Evolutionary conservation across 2,888 invertebrate species (phyloP).

Genomic region (Artemia sinica): DNA sequence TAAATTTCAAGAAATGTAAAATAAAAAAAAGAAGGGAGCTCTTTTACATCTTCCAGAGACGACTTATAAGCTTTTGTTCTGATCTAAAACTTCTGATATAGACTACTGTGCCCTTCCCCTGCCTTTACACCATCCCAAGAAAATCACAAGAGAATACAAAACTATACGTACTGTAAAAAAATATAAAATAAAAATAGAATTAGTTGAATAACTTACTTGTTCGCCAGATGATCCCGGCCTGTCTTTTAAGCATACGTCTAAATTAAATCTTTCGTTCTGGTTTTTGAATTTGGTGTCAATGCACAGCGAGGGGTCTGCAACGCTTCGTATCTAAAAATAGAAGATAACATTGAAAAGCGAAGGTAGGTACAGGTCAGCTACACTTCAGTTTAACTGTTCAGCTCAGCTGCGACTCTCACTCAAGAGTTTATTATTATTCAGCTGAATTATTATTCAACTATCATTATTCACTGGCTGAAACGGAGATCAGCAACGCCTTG

Average conservation of each 20-base stretch:
- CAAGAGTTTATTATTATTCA: too few species aligned
- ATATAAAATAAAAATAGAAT: too few species aligned
- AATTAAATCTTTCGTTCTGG: conserved; percentile 34
- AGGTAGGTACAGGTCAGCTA: too few species aligned
- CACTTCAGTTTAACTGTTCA: too few species aligned
- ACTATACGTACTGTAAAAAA: too few species aligned
- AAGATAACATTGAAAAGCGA: conserved; percentile 12
- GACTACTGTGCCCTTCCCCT: background rate
- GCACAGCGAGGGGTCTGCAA: conserved; percentile 45
- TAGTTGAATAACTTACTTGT: conserved; percentile 34
- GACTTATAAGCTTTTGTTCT: conserved; percentile 12
- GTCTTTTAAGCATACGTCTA: conserved; percentile 41
- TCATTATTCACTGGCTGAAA: too few species aligned
- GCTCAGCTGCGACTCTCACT: too few species aligned
- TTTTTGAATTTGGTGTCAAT: conserved; percentile 45
- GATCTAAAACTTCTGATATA: background rate
- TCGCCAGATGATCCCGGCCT: conserved; percentile 38
- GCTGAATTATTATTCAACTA: too few species aligned
- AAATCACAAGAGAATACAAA: background rate
- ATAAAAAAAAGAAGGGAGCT: too few species aligned
- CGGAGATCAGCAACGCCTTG: too few species aligned
- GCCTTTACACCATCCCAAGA: too few species aligned
- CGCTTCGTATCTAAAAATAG: conserved; percentile 43
- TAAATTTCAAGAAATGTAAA: too few species aligned
- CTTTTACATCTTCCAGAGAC: background rate